Percentiles rank a stretch among this genome's conserved stretches.
These are phyloP conservation scores for Ormia ochracea DNA, from an alignment of 2,888 invertebrate species.

Conservation along the genomic window DNA sequence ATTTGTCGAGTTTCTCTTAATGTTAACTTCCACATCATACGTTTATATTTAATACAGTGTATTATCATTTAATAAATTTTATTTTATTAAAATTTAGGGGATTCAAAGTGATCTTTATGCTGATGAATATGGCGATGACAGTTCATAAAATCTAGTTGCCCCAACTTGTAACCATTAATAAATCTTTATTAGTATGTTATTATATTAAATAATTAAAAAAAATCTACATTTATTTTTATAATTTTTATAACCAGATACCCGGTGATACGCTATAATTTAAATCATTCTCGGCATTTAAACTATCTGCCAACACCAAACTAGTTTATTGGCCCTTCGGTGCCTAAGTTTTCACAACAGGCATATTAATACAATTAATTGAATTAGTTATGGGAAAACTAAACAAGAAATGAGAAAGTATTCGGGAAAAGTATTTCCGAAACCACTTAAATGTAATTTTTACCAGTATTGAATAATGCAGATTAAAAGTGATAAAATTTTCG, in stretches of 20 bases:
- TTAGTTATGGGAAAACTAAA: no score
- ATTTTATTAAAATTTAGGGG: slow-evolving; percentile 52
- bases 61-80: slow-evolving; percentile 32
- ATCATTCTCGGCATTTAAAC: not conserved
- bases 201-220: not conserved
- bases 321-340: no score
- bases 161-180: not conserved
- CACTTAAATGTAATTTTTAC: no score
- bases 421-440: no score
- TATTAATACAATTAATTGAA: no score
- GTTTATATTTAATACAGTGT: not conserved
- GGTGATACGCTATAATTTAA: not conserved
- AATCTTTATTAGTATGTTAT: slow-evolving; percentile 1
- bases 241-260: not conserved
- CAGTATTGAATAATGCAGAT: no score
- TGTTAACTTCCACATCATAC: not conserved
- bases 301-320: no score
- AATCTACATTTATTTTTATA: not conserved
- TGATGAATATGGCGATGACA: slow-evolving; percentile 47
- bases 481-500: no score
- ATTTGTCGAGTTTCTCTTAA: not conserved
- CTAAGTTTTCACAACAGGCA: no score
- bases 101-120: slow-evolving; percentile 54
- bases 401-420: no score
- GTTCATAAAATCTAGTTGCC: slow-evolving; percentile 35